These are phyloP conservation scores for Progne subis DNA, from an alignment of 2,113 vertebrate genomes.

Conservation along the genomic window DNA sequence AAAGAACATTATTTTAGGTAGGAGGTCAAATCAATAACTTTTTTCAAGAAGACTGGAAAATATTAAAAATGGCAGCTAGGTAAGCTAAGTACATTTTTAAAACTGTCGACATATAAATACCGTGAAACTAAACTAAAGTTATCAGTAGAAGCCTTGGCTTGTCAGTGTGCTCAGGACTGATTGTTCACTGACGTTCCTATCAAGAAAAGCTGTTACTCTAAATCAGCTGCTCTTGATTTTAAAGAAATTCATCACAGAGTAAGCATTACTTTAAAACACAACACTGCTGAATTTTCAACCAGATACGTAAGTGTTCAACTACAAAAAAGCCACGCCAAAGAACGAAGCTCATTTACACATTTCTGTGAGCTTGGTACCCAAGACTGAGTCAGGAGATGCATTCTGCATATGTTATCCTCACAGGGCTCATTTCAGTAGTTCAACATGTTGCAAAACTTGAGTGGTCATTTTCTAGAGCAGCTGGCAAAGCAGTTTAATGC, in stretches of 20 bases:
- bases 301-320: not conserved
- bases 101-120: constrained; percentile 76
- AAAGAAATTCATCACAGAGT: constrained; percentile 56
- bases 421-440: not conserved
- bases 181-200: constrained; percentile 56
- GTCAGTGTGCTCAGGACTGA: constrained; percentile 67
- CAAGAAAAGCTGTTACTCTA: constrained; percentile 52
- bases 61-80: constrained; percentile 85
- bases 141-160: constrained; percentile 73
- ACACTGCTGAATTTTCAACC: not conserved
- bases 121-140: constrained; percentile 66
- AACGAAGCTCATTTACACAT: not conserved
- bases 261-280: constrained; percentile 20
- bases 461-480: constrained; percentile 18
- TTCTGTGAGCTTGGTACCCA: not conserved
- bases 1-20: constrained; percentile 91
- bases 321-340: not conserved
- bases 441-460: constrained; percentile 19
- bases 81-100: constrained; percentile 79
- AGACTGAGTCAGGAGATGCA: not conserved
- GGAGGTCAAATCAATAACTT: constrained; percentile 89
- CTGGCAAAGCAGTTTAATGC: constrained; percentile 6
- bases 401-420: not conserved
- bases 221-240: constrained; percentile 63
- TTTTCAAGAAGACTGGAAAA: constrained; percentile 85